These are phyloP conservation scores for Trissolcus brochymenae DNA, from an alignment of 2,888 invertebrate species.

Conservation along the genomic window DNA sequence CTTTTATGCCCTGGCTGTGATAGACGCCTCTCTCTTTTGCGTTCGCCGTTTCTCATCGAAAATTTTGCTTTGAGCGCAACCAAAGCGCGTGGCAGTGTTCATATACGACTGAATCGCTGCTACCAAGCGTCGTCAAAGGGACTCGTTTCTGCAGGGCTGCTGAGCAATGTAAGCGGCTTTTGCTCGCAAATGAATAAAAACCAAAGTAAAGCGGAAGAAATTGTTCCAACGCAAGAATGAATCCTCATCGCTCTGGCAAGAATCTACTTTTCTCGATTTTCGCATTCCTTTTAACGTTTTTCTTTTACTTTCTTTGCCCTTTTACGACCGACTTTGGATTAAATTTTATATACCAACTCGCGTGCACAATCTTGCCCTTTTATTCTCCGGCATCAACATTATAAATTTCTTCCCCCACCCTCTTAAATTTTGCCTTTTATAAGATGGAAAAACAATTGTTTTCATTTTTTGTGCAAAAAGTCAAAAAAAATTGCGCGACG, in stretches of 20 bases:
- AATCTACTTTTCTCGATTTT: conserved; percentile 1
- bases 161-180: conserved; percentile 52
- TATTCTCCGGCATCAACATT: conserved; percentile 13
- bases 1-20: conserved; percentile 37
- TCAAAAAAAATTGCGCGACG: not conserved
- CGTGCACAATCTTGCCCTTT: conserved; percentile 10
- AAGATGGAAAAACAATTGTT: too few relatives aligned
- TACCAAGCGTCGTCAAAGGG: conserved; percentile 43
- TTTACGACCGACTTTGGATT: conserved; percentile 28
- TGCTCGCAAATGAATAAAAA: conserved; percentile 50
- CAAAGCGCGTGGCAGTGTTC: conserved; percentile 41
- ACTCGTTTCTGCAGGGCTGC: conserved; percentile 40
- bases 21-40: conserved; percentile 44
- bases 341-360: conserved; percentile 1
- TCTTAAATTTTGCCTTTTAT: too few relatives aligned
- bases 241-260: conserved; percentile 29
- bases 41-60: conserved; percentile 50
- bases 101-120: conserved; percentile 49
- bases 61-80: conserved; percentile 47
- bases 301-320: conserved; percentile 34
- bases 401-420: not conserved
- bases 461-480: not conserved
- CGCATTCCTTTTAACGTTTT: not conserved
- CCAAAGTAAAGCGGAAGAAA: conserved; percentile 49
- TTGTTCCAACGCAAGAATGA: conserved; percentile 55